Conservation (phyloP, 2,113 vertebrate genomes). For the Orcinus orca region DNA sequence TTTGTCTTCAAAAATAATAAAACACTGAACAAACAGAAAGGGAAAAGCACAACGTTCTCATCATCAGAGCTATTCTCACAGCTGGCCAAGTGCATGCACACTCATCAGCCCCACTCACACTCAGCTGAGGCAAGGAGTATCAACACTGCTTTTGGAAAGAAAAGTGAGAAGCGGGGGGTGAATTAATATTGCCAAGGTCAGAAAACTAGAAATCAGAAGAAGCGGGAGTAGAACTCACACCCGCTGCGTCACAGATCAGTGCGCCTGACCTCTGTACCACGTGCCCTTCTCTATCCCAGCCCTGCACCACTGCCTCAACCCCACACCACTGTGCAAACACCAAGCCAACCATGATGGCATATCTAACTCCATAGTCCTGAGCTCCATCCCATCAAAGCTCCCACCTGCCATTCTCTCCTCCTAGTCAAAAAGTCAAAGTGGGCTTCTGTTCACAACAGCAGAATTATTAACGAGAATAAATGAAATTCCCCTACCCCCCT, state of each 20-base stretch:
- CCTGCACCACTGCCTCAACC: neutral
- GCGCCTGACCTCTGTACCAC: neutral
- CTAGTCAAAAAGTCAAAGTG: neutral
- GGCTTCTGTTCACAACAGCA: neutral
- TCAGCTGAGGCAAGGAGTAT: neutral
- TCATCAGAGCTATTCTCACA: neutral
- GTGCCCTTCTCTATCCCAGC: neutral
- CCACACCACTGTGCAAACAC: neutral
- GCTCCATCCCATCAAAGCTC: neutral
- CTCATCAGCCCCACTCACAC: no score
- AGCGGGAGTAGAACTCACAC: neutral
- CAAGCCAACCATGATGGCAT: neutral
- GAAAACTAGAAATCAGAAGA: neutral
- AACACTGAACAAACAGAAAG: neutral
- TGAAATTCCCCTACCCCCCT: neutral
- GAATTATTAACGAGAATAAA: slow-evolving; percentile 50
- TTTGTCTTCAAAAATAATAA: neutral
- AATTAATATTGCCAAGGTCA: neutral
- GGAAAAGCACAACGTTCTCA: neutral
- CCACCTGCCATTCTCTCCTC: neutral
- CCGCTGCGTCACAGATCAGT: neutral
- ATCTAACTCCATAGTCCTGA: neutral
- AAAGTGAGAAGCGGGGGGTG: neutral
- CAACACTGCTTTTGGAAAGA: neutral
- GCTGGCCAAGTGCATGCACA: neutral